phyloP scores from a whole-genome alignment of 2,113 vertebrate species.

The Fregetta grallaria region DNA sequence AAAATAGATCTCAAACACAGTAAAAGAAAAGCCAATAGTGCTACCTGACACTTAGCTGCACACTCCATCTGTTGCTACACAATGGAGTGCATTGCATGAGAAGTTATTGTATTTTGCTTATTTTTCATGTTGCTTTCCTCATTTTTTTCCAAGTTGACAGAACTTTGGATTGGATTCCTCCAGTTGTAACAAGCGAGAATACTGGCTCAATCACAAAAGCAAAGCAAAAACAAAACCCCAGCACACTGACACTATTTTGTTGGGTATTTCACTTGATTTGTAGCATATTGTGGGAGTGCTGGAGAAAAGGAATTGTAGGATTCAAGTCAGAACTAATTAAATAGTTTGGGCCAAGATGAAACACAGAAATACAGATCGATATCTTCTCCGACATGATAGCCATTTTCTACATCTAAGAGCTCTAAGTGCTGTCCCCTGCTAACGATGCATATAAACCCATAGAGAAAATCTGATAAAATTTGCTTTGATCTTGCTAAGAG shows the following conservation, averaged over 20 bases:
- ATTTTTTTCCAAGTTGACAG: not conserved
- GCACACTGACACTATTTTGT: not conserved
- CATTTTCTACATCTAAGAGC: not conserved
- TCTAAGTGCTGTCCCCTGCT: not conserved
- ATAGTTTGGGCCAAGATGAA: not conserved
- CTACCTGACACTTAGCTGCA: not conserved
- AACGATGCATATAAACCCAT: not conserved
- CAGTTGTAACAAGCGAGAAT: not conserved
- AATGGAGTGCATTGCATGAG: not conserved
- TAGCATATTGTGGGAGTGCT: not conserved
- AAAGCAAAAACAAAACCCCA: not conserved
- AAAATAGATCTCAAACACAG: not conserved
- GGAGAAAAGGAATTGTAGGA: not conserved
- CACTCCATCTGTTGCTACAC: not conserved
- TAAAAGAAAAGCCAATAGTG: not conserved
- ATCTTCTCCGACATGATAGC: not conserved
- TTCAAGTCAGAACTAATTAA: not conserved
- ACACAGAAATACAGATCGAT: rapidly evolving
- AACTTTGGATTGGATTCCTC: not conserved
- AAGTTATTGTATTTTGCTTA: not conserved
- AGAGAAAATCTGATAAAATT: not conserved
- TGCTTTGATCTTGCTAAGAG: not conserved
- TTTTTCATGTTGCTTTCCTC: not conserved
- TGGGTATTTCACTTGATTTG: not conserved
- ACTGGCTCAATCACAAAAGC: not conserved